These are phyloP conservation scores for Centropus bengalensis DNA, from an alignment of 2,113 vertebrate species.

Conservation along the genomic window DNA sequence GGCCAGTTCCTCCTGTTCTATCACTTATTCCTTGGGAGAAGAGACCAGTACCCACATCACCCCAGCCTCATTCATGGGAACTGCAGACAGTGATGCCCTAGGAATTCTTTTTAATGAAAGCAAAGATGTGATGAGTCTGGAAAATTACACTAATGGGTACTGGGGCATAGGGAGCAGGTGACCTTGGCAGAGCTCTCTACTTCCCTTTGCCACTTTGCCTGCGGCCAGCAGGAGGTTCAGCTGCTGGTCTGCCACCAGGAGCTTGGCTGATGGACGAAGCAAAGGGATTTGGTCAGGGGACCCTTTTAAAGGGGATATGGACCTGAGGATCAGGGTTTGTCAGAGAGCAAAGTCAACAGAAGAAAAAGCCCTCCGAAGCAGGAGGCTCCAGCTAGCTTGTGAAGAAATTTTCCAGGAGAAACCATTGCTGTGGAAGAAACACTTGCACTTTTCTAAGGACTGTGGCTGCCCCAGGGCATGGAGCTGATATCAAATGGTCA, in stretches of 20 bases:
- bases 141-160: neutral
- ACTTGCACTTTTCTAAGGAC: neutral
- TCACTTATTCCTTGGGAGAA: too few relatives aligned
- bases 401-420: neutral
- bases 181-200: neutral
- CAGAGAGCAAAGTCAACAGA: neutral
- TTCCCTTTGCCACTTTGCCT: neutral
- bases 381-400: neutral
- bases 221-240: neutral
- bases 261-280: neutral
- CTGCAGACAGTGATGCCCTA: too few relatives aligned
- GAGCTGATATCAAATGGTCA: neutral
- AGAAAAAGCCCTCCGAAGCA: neutral
- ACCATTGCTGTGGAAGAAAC: neutral
- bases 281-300: neutral
- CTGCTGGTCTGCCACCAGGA: accelerated
- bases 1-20: too few relatives aligned
- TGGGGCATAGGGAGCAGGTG: neutral
- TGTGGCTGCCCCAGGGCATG: neutral
- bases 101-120: neutral
- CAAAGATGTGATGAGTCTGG: neutral
- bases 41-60: too few relatives aligned
- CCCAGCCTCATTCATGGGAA: too few relatives aligned
- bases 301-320: neutral
- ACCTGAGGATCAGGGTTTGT: neutral